Percentiles rank a stretch among this genome's conserved stretches.
Conservation (phyloP, 2,113 vertebrate species). For the Strigops habroptila region DNA sequence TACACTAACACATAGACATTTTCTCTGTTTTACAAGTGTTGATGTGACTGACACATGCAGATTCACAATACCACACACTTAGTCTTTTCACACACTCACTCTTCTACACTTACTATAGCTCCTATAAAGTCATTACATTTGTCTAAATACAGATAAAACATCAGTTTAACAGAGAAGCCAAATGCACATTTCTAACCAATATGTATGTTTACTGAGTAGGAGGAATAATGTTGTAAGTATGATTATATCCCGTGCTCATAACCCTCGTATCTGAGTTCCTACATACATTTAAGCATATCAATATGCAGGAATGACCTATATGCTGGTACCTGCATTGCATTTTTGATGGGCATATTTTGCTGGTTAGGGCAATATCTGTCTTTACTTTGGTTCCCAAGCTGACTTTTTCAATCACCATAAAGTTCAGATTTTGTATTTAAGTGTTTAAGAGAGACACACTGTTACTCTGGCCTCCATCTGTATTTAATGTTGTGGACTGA, state of each 20-base stretch:
- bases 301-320: not conserved
- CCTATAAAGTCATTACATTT: not conserved
- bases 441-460: not conserved
- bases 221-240: not conserved
- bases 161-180: not conserved
- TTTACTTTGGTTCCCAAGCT: not conserved
- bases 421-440: not conserved
- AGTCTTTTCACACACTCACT: not conserved
- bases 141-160: not conserved
- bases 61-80: not conserved
- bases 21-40: not conserved
- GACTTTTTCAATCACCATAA: not conserved
- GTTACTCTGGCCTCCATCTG: not conserved
- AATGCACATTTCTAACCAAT: not conserved
- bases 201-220: too few species aligned
- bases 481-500: not conserved
- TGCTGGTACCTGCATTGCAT: not conserved
- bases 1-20: fast-evolving
- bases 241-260: not conserved
- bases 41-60: not conserved
- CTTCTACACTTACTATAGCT: not conserved
- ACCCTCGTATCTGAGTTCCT: not conserved
- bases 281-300: not conserved
- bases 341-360: not conserved
- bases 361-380: not conserved